Base-by-base conservation (phyloP, 2,113 vertebrate species). In the Podarcis raffonei region DNA sequence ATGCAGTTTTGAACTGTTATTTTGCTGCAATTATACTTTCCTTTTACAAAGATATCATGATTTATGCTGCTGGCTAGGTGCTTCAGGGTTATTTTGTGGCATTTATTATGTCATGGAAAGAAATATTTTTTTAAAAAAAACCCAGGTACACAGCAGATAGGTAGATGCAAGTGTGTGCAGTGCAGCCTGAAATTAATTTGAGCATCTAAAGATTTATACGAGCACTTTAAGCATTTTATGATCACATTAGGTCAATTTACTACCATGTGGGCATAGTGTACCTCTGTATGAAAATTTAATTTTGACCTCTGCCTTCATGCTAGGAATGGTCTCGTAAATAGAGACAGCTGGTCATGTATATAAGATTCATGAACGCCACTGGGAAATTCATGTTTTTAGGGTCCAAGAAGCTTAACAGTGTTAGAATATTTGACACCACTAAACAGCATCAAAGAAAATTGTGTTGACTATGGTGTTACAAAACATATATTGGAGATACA, bases 61-160 rank as follows among this genome's bases (percentile, higher is more conserved):
- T 96, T 97, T 96, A 96, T 96, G 93, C 93, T 89, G 81, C 89
- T 91, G 92, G 92, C 93, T 94, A 92, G 87, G 59, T 93, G 92
- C 94, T 96, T 81, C 85, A 79, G 92, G 92, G 85, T 95, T 96
- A 91, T 91, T 92, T 93, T 92, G 91, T 94, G 83, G 65, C 84
- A 95, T 95, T 95, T 93, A 92, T 93, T 92, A 91, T 92, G 68
- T 94, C 90, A 92, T 81, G 82, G 87, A 83, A 85, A 96, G 84
- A 96, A 95, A 93, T 92, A 94, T 95, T 96, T 96, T 96, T 96
- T 94, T 93, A 92, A 93, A 5, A 53, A 95, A 92, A 92, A 3
- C 77, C 16, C 59, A 92, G 88, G 79, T 91, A 94, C 35, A 74
- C 72, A 89, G 88, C 69, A 89, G 27, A 90, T 6, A 83, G 23